Evolutionary conservation across 2,113 vertebrate genomes (phyloP).

Genomic region (human (Homo sapiens)): DNA sequence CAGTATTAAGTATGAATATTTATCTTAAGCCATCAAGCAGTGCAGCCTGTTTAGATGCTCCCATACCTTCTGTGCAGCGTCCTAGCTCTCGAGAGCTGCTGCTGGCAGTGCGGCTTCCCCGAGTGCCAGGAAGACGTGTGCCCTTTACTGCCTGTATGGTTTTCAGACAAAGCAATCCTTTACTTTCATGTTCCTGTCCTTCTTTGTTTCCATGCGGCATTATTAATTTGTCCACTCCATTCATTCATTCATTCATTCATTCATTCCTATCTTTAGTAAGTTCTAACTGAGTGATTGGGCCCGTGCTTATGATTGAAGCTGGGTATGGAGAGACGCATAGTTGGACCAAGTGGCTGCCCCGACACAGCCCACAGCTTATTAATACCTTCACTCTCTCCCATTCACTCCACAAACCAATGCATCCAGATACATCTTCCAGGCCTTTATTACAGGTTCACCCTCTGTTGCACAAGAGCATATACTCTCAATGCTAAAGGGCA

Average conservation of each 20-base stretch:
- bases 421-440: not conserved
- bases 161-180: not conserved
- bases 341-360: not conserved
- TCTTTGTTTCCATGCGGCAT: not conserved
- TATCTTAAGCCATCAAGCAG: slow-evolving; percentile 45
- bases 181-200: not conserved
- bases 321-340: fast-evolving
- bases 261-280: not conserved
- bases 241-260: not conserved
- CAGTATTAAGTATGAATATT: slow-evolving; percentile 73
- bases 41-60: not conserved
- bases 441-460: not conserved
- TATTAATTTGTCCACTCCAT: not conserved
- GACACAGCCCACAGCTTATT: not conserved
- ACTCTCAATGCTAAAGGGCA: not conserved
- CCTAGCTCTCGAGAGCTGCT: not conserved
- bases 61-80: not conserved
- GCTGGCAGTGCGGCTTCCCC: not conserved
- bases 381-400: not conserved
- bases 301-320: not conserved
- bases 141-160: not conserved
- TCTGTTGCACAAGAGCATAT: not conserved
- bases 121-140: fast-evolving
- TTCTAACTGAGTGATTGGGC: not conserved
- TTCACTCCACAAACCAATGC: not conserved